Evolutionary conservation across 1,140 invertebrate species (phyloP), one percentile per base, ranked within the genome.

Genomic region (Cydia amplana): DNA sequence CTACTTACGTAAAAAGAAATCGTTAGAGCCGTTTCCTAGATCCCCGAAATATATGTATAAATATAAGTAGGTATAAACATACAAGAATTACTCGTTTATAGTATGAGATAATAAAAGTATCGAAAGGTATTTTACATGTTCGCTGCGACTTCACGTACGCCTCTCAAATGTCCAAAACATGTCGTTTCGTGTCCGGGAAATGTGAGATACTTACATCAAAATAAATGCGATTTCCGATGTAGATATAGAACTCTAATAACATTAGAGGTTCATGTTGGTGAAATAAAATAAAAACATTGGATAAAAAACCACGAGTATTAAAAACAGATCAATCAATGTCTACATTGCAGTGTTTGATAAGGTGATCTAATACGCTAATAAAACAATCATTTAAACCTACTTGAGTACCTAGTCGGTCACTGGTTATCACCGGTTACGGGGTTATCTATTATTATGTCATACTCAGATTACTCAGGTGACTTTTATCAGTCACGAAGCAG

Each of bases 391-490:
- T 60, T 60, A 23, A 60, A 23, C 55, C 7, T 46, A 51, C 16
- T 60, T 23, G 20, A 23, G 51, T 18, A n/a, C n/a, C n/a, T n/a
- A 43, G 65, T 40, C 1, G 2, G 25, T n/a, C 3, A 40, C 65
- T 70, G 32, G 65, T 18, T 70, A 70, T 70, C 32, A 70, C 65
- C 18, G 28, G 65, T 40, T 36, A 40, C n/a, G 32, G 18, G n/a
- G 65, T 36, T 7, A 70, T 36, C 65, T 70, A n/a, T 70, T 70
- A 70, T 70, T 70, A 18, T 70, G 32, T 18, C 32, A 70, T 12
- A 25, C 32, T 70, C 65, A 70, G 65, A 36, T 70, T 12, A 25
- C 32, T 70, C 65, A 70, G 65, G 65, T 70, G 28, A 18, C 65
- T 70, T 28, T 25, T 70, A 70, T 70, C 65, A 20, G 65, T 70